Evolutionary conservation across 2,797 vertebrate genomes (phyloP).

Genomic region (Chloroceryle amazona): DNA sequence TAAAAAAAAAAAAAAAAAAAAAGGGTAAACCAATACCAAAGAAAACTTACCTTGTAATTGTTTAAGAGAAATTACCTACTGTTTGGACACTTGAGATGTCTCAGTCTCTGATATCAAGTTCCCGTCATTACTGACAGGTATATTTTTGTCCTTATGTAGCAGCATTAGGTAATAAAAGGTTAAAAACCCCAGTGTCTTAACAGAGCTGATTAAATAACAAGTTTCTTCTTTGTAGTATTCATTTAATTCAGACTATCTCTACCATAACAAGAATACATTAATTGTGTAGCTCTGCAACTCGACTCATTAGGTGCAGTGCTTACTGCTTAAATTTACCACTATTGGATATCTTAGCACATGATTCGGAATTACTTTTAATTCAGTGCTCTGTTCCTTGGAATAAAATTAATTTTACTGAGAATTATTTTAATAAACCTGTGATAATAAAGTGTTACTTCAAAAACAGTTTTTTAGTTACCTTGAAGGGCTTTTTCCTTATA

Average conservation of each 20-base stretch:
- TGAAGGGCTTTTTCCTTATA: not conserved
- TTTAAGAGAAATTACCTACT: not conserved
- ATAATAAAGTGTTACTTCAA: constrained; percentile 4
- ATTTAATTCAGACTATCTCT: not conserved
- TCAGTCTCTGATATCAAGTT: not conserved
- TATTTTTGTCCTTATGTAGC: not conserved
- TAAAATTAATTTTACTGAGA: not conserved
- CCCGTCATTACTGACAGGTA: not conserved
- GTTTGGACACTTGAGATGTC: not conserved
- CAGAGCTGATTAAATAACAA: not conserved
- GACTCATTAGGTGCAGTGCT: not conserved
- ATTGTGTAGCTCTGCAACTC: not conserved
- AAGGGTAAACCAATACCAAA: not conserved
- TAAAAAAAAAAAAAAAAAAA: not conserved
- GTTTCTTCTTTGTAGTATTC: not conserved
- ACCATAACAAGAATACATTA: not conserved
- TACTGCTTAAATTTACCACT: constrained; percentile 1
- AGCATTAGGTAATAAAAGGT: not conserved
- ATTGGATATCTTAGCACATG: not conserved
- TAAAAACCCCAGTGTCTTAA: not conserved
- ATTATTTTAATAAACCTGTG: not conserved
- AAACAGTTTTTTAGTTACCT: not conserved
- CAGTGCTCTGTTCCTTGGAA: not conserved
- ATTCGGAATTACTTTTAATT: constrained; percentile 5
- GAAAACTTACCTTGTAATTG: not conserved